Evolutionary conservation across 37 sponge, comb jelly and placozoan species (phyloP), one percentile per base, ranked within the genome.

Genomic region (Chondrilla cf. caribensis): DNA sequence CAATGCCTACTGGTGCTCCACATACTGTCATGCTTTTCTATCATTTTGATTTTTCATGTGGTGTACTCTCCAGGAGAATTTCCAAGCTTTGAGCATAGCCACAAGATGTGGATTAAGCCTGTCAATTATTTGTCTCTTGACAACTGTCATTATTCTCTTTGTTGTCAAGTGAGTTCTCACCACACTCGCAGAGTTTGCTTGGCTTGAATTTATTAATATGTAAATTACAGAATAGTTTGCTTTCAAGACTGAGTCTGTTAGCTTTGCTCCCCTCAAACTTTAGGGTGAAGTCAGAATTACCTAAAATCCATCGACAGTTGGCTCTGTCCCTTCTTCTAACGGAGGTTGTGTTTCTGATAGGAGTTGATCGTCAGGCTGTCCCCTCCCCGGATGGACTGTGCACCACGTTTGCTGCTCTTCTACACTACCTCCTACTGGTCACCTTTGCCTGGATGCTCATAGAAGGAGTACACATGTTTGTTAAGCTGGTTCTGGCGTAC

Each of bases 371-470:
- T 2, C 57, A 58, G 36, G 81, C 86, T 11, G 81, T 92, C 2
- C 89, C 86, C 35, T 66, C 77, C 38, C 90, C 90, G 3, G 90
- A 90, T 51, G 70, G 25, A 0, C 64, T 86, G 42, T 92, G 93
- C 44, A 86, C 86, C 5, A 38, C 39, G 0, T 81, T 88, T 26
- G 93, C 93, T 33, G 87, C 79, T 14, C 39, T 86, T 8, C 80
- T 92, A 32, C 93, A 92, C 58, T 92, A 92, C 55, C 81, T 88
- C 38, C 84, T 92, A 29, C 78, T 92, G 31, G 75, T 58, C 67
- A 88, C 93, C 65, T 92, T 88, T 42, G 41, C 86, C 76, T 92
- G 93, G 93, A 84, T 84, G 84, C 78, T 92, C 21, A 25, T 88
- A 2, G 93, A 92, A 81, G 93, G 89, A 1, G 72, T 92, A 5